Evolutionary conservation across 2,797 vertebrate genomes (phyloP).

Genomic region (Fistularia tabacaria): DNA sequence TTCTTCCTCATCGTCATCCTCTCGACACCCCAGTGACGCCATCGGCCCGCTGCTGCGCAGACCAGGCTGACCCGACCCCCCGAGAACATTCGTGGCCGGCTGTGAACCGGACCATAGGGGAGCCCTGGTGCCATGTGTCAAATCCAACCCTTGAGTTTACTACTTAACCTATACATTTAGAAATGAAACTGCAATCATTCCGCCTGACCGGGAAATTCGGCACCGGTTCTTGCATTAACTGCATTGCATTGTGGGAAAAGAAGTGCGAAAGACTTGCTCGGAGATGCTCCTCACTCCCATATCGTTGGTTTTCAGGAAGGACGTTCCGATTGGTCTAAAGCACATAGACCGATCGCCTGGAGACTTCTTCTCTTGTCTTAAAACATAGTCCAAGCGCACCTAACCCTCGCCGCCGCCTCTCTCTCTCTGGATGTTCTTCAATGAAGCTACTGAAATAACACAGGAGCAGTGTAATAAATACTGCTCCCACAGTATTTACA

Average conservation of each 20-base stretch:
- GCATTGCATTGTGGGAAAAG: constrained; percentile 20
- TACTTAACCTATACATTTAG: constrained; percentile 17
- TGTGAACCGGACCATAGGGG: constrained; percentile 23
- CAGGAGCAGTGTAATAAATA: too few species aligned
- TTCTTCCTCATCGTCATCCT: constrained; percentile 15
- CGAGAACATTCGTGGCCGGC: constrained; percentile 2
- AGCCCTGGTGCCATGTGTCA: too few species aligned
- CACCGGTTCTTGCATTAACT: constrained; percentile 13
- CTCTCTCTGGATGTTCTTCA: background rate
- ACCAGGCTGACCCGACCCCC: constrained; percentile 6
- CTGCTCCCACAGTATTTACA: too few species aligned
- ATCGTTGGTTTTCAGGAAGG: too few species aligned
- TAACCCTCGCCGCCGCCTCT: background rate
- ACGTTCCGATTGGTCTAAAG: too few species aligned
- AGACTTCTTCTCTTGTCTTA: too few species aligned
- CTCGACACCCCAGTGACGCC: constrained; percentile 20
- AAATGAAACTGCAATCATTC: constrained; percentile 11
- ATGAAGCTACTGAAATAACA: background rate
- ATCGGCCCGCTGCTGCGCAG: constrained; percentile 7
- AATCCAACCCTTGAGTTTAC: too few species aligned
- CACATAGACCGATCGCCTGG: too few species aligned
- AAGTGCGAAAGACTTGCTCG: constrained; percentile 20
- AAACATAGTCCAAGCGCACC: too few species aligned
- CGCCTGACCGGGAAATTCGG: constrained; percentile 5
- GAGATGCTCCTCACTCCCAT: background rate